Conservation (phyloP, 2,113 vertebrate genomes). For the Mesembrinibis cayennensis region DNA sequence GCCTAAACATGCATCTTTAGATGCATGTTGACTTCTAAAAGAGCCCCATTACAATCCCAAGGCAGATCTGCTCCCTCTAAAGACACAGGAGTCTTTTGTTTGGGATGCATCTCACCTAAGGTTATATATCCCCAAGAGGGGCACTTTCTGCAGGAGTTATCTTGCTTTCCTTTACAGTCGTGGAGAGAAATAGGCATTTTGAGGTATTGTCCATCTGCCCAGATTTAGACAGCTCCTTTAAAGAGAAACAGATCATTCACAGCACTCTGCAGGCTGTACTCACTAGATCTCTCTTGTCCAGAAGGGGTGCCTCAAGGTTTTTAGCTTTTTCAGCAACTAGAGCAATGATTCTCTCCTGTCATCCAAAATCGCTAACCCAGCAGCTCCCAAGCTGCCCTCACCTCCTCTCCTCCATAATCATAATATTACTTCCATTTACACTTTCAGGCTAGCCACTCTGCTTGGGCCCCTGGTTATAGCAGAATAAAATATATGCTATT, state of each 20-base stretch:
- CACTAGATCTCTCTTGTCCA: not conserved
- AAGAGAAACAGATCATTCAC: not conserved
- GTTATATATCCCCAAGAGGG: too few species aligned
- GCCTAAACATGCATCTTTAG: not conserved
- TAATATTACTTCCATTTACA: not conserved
- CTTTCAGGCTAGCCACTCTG: not conserved
- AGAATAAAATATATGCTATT: not conserved
- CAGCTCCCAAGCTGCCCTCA: not conserved
- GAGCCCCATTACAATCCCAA: not conserved
- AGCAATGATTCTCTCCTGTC: fast-evolving
- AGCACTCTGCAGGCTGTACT: not conserved
- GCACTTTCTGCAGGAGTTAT: not conserved
- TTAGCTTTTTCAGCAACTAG: not conserved
- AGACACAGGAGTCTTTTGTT: not conserved
- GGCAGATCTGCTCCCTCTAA: not conserved
- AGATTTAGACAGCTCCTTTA: not conserved
- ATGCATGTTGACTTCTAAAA: not conserved
- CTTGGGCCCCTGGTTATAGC: fast-evolving
- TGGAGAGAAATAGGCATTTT: not conserved
- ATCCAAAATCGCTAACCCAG: not conserved
- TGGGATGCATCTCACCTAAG: not conserved
- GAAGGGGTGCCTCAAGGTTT: not conserved
- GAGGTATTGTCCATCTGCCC: not conserved
- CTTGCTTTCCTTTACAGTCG: not conserved
- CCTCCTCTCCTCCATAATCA: not conserved